Conservation (phyloP, 1,140 invertebrate species). For the Parasteatoda tepidariorum region DNA sequence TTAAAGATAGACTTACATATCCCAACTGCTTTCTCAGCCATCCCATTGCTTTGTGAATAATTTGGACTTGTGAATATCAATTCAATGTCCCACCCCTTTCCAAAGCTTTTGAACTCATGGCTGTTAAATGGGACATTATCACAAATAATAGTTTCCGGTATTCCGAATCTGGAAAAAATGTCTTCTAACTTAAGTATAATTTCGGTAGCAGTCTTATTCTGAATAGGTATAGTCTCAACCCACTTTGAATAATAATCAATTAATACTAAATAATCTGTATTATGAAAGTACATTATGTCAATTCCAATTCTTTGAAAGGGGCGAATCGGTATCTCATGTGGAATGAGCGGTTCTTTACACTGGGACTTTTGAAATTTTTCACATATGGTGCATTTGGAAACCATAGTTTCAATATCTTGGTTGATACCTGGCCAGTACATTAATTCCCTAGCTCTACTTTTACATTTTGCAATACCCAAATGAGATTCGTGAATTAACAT, state of each 20-base stretch:
- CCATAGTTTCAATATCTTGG: neutral
- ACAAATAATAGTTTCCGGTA: neutral
- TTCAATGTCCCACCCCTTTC: constrained; percentile 11
- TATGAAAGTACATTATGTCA: neutral
- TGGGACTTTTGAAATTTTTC: constrained; percentile 1
- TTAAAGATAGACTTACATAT: constrained; percentile 8
- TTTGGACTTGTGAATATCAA: neutral
- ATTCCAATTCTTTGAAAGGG: constrained; percentile 19
- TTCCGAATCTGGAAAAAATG: constrained; percentile 1
- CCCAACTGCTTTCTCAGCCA: constrained; percentile 6
- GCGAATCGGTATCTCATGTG: neutral
- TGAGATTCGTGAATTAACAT: constrained; percentile 67
- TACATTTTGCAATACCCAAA: constrained; percentile 63
- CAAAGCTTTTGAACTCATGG: constrained; percentile 1
- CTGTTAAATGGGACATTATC: constrained; percentile 21
- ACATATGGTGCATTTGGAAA: constrained; percentile 15
- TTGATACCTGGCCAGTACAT: constrained; percentile 4
- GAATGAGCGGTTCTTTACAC: constrained; percentile 9
- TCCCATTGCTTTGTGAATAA: constrained; percentile 13
- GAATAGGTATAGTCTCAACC: neutral
- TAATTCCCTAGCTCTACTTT: constrained; percentile 16
- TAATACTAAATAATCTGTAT: neutral
- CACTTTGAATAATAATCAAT: constrained; percentile 23
- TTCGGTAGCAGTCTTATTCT: neutral
- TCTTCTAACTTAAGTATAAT: neutral